Evolutionary conservation across 1,140 invertebrate genomes (phyloP), one percentile per base, ranked within the genome.

Genomic region (Druon quercuslanigerum): DNA sequence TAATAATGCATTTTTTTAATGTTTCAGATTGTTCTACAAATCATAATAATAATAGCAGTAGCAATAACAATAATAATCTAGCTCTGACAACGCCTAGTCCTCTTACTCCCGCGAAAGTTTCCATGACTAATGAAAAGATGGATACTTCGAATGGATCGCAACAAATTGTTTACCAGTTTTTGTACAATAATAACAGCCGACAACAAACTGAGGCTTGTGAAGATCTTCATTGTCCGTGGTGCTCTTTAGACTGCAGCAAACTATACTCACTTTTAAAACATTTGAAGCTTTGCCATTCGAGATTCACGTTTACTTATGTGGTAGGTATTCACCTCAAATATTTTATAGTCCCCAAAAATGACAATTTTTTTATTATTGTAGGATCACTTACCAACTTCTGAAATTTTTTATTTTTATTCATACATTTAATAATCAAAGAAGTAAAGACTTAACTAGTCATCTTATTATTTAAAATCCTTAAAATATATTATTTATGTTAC

Each of bases 221-320:
- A 84, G 97, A 98, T 91, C 92, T 98, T 14, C 95, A 96, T 82
- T 99, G 98, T 90, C 97, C 98, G 2, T 99, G 98, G 98, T 99
- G 98, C 88, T 96, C 95, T 1, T 91, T 99, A 9, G 96, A 98
- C 88, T 99, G 97, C 86, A 94, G 95, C 33, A 93, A 95, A 71
- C 91, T 99, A 2, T 98, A 98, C 90, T 96, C 96, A 0, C 92
- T 99, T 51, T 92, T 99, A 13, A 98, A 98, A 87, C 98, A 99
- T 90, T 92, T 99, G 33, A 97, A 98, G 89, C 91, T 98, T 0
- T 98, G 97, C 87, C 98, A 99, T 92, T 96, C 96, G 3, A 93
- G 98, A 84, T 99, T 99, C 88, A 96, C 96, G 78, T 99, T 99
- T 87, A 96, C 96, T 9, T 97, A 97, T 90, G 95, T 96, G 90